phyloP scores from a whole-genome alignment of 2,113 vertebrate species.

The Caloenas nicobarica region DNA sequence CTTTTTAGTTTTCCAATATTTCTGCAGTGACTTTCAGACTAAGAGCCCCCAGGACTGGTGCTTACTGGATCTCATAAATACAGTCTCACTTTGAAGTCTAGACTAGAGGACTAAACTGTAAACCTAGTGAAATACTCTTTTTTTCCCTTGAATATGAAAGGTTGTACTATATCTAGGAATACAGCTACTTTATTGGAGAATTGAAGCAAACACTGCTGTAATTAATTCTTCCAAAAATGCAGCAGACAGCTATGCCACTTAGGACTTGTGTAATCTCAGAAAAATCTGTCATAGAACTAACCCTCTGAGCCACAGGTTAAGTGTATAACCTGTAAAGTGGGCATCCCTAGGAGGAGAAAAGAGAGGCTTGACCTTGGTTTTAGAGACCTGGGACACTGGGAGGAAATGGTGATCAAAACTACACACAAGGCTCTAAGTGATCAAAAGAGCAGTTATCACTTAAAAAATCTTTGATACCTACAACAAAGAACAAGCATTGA shows the following conservation, averaged over 20 bases:
- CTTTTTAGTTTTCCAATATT: neutral
- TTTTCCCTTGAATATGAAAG: neutral
- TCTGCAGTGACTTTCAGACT: neutral
- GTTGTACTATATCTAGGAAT: neutral
- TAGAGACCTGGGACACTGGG: neutral
- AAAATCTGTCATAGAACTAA: neutral
- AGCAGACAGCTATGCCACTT: neutral
- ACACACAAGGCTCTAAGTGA: neutral
- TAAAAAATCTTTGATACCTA: neutral
- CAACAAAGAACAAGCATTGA: neutral
- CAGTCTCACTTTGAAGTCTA: slow-evolving; percentile 26
- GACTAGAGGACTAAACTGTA: neutral
- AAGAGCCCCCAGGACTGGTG: slow-evolving; percentile 6
- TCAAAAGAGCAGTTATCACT: neutral
- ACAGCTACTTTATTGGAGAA: neutral
- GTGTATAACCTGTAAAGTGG: neutral
- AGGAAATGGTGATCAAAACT: neutral
- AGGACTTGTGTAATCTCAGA: neutral
- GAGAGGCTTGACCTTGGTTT: neutral
- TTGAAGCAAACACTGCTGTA: neutral
- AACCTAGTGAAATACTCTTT: neutral
- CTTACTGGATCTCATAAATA: slow-evolving; percentile 1
- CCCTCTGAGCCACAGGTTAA: neutral
- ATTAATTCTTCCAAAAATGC: neutral
- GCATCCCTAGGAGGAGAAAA: neutral